Evolutionary conservation across 1,140 invertebrate genomes (phyloP).

Genomic region (Apis dorsata): DNA sequence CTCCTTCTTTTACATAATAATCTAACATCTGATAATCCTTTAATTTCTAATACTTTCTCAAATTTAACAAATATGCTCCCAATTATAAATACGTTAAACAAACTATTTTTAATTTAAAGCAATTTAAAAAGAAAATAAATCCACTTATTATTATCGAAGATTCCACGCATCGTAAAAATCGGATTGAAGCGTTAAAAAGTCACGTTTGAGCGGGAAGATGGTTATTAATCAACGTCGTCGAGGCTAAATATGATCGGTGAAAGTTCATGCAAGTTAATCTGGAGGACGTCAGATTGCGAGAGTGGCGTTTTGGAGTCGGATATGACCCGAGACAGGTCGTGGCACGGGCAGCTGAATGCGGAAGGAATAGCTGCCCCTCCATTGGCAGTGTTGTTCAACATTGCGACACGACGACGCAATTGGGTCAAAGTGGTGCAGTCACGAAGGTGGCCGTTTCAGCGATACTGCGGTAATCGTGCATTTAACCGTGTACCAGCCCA

Average conservation of each 20-base stretch:
- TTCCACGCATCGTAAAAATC: not conserved
- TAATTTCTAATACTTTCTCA: too few species aligned
- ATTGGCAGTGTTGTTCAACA: conserved; percentile 16
- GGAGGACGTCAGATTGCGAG: conserved; percentile 8
- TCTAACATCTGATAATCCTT: too few species aligned
- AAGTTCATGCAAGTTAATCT: conserved; percentile 35
- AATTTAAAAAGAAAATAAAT: not conserved
- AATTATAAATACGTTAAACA: too few species aligned
- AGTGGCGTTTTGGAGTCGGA: conserved; percentile 28
- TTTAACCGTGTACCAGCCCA: conserved; percentile 49
- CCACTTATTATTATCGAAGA: not conserved
- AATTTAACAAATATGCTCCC: too few species aligned
- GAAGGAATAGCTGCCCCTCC: conserved; percentile 39
- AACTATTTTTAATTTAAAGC: too few species aligned
- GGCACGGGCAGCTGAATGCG: conserved; percentile 27
- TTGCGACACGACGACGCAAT: conserved; percentile 55
- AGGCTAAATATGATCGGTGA: conserved; percentile 31
- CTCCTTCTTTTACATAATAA: too few species aligned
- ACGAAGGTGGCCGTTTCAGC: conserved; percentile 54
- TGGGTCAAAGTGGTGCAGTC: conserved; percentile 62
- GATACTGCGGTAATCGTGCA: conserved; percentile 53
- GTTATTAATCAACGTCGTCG: not conserved
- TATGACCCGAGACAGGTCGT: conserved; percentile 31
- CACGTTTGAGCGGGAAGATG: not conserved
- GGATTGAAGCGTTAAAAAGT: not conserved